These are phyloP conservation scores for Micromesistius poutassou DNA, from an alignment of 2,797 vertebrate genomes.

Conservation along the genomic window DNA sequence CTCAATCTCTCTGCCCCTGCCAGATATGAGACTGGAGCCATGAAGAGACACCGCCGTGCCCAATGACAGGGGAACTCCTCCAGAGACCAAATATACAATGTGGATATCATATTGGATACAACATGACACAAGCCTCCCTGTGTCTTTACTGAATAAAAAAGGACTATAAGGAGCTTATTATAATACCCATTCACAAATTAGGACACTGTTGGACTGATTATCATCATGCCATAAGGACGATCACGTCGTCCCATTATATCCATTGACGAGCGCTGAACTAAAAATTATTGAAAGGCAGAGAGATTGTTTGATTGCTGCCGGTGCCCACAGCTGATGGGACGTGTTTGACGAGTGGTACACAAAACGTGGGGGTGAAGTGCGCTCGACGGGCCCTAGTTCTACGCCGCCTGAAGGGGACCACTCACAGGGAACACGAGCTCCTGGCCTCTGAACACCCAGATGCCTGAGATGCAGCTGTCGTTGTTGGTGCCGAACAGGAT, in stretches of 20 bases:
- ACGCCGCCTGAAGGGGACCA: constrained; percentile 7
- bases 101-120: background rate
- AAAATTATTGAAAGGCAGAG: background rate
- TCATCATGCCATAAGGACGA: too few relatives aligned
- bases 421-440: constrained; percentile 84
- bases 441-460: constrained; percentile 91
- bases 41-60: constrained; percentile 62
- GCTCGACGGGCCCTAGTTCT: too few relatives aligned
- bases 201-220: too few relatives aligned
- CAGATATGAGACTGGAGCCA: constrained; percentile 69
- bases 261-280: background rate
- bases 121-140: background rate
- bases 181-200: too few relatives aligned
- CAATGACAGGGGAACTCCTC: constrained; percentile 50
- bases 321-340: too few relatives aligned
- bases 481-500: constrained; percentile 85
- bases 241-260: background rate
- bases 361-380: too few relatives aligned
- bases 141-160: too few relatives aligned
- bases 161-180: too few relatives aligned
- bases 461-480: constrained; percentile 82
- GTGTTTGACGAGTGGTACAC: too few relatives aligned
- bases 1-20: constrained; percentile 57
- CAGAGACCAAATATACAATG: background rate
- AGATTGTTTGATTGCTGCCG: too few relatives aligned